A percentile compares a stretch with the other conserved stretches of the same genome.
Evolutionary conservation across 2,888 invertebrate species (phyloP).

Genomic region (Plagodis pulveraria): DNA sequence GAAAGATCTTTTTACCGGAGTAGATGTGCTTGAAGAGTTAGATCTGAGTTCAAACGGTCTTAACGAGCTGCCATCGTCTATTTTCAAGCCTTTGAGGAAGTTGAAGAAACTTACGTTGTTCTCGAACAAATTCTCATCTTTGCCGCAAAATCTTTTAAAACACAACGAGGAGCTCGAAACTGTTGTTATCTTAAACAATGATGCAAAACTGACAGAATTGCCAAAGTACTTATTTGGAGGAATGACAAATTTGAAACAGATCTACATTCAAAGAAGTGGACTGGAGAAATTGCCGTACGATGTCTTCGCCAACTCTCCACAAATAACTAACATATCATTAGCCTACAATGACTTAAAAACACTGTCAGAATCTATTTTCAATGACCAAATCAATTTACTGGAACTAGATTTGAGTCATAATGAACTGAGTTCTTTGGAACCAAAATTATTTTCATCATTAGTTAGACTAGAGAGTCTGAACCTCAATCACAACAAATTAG

Average conservation of each 20-base stretch:
- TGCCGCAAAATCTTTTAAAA: conserved; percentile 86
- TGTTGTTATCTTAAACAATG: conserved; percentile 85
- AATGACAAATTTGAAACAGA: conserved; percentile 81
- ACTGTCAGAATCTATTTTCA: conserved; percentile 87
- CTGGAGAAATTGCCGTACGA: conserved; percentile 85
- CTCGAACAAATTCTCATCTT: conserved; percentile 86
- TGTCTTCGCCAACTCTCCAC: conserved; percentile 85
- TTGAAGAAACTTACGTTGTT: conserved; percentile 87
- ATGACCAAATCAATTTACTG: conserved; percentile 85
- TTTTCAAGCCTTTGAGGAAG: conserved; percentile 86
- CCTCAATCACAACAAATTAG: conserved; percentile 87
- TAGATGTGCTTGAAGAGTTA: conserved; percentile 86
- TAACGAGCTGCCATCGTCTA: conserved; percentile 83
- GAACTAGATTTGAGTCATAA: conserved; percentile 88
- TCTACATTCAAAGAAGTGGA: conserved; percentile 85
- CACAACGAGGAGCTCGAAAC: conserved; percentile 81
- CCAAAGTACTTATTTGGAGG: conserved; percentile 86
- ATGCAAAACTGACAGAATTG: conserved; percentile 82
- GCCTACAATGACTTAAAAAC: conserved; percentile 81
- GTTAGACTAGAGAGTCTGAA: conserved; percentile 84
- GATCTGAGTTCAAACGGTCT: conserved; percentile 89
- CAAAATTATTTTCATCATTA: conserved; percentile 84
- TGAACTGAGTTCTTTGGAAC: conserved; percentile 83
- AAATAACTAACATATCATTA: conserved; percentile 86
- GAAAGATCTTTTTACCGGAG: conserved; percentile 86